Evolutionary conservation across 2,797 vertebrate species (phyloP).

Genomic region (Acrossocheilus wenchowensis): DNA sequence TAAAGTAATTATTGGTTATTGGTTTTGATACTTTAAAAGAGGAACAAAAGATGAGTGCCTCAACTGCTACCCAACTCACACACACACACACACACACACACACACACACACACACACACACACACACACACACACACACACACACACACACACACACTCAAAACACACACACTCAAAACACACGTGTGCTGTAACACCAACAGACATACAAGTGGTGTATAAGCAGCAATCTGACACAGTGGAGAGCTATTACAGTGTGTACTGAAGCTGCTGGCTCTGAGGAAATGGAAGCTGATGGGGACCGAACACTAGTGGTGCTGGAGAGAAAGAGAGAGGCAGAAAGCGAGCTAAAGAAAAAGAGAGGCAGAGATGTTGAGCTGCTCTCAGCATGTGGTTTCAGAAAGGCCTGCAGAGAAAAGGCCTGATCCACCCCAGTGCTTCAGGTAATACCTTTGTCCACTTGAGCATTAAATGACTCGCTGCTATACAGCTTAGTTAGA

Average conservation of each 20-base stretch:
- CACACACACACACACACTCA: conserved; percentile 11
- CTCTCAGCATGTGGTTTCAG: conserved; percentile 78
- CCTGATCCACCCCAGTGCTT: conserved; percentile 81
- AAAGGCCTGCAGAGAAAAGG: conserved; percentile 76
- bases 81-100: conserved; percentile 5
- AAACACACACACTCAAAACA: conserved; percentile 16
- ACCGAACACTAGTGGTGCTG: conserved; percentile 48
- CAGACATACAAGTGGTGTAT: conserved; percentile 48
- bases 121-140: conserved; percentile 3
- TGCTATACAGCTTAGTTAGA: conserved; percentile 85
- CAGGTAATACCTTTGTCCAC: conserved; percentile 87
- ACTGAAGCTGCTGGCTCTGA: conserved; percentile 66
- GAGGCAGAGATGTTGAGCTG: conserved; percentile 70
- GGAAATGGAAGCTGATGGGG: conserved; percentile 74
- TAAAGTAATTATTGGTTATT: conserved; percentile 39
- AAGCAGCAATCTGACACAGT: conserved; percentile 52
- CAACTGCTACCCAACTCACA: not conserved
- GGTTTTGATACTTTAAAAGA: conserved; percentile 49
- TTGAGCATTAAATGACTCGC: conserved; percentile 85
- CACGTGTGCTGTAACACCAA: conserved; percentile 11
- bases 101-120: conserved; percentile 20
- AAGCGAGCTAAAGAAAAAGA: conserved; percentile 46
- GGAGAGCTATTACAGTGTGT: conserved; percentile 58
- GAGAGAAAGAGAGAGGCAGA: conserved; percentile 46
- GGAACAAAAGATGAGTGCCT: conserved; percentile 61